Evolutionary conservation across 2,797 vertebrate genomes (phyloP).

Genomic region (Lycodopsis pacificus): DNA sequence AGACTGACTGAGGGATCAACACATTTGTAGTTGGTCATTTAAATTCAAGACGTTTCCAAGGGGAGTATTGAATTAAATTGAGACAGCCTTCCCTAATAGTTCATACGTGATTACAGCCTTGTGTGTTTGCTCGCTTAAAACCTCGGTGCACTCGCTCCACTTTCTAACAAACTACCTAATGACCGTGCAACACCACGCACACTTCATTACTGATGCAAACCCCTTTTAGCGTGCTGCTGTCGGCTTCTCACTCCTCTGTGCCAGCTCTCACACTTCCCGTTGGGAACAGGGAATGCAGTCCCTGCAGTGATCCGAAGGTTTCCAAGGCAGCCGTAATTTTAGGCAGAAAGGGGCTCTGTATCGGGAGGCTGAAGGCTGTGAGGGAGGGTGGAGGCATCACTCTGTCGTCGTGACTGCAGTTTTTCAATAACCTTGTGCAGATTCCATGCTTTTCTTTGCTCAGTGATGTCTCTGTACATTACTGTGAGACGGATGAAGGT

Average conservation of each 20-base stretch:
- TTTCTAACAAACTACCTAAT: conserved; percentile 54
- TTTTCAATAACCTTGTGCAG: background rate
- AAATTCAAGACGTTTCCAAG: background rate
- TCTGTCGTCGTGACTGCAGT: background rate
- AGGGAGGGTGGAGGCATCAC: background rate
- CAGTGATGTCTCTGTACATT: background rate
- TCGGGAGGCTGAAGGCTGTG: background rate
- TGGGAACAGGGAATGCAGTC: conserved; percentile 46
- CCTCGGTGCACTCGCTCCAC: conserved; percentile 30
- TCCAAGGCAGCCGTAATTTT: conserved; percentile 58
- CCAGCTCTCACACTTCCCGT: conserved; percentile 65
- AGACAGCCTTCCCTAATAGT: background rate
- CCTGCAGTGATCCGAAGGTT: conserved; percentile 52
- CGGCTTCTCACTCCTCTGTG: conserved; percentile 58
- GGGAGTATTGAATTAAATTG: conserved; percentile 9
- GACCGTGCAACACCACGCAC: conserved; percentile 29
- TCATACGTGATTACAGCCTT: conserved; percentile 22
- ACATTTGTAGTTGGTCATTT: background rate
- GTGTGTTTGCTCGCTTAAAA: conserved; percentile 22
- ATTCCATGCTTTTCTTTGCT: background rate
- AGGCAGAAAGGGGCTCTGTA: conserved; percentile 31
- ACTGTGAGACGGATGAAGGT: background rate
- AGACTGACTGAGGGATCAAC: background rate
- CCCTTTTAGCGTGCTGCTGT: conserved; percentile 40
- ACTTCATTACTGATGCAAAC: conserved; percentile 65